Evolutionary conservation across 2,888 invertebrate genomes (phyloP).

Genomic region (Epirrita christyi): DNA sequence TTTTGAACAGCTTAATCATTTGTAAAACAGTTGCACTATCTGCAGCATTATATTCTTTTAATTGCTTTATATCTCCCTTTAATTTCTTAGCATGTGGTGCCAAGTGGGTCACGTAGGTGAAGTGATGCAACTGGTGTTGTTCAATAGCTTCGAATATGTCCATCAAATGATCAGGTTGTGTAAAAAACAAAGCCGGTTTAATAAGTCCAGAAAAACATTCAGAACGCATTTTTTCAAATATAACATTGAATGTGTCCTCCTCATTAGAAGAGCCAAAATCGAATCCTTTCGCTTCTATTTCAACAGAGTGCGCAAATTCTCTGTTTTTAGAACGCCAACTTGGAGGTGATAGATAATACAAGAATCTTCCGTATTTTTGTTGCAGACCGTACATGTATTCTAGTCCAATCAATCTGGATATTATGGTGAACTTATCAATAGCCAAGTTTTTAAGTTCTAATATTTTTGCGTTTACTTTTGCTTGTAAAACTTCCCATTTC

Average conservation of each 20-base stretch:
- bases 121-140: conserved; percentile 86
- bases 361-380: conserved; percentile 87
- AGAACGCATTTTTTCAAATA: conserved; percentile 77
- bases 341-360: conserved; percentile 87
- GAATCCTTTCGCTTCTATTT: conserved; percentile 76
- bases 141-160: conserved; percentile 85
- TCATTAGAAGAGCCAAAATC: conserved; percentile 65
- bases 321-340: conserved; percentile 84
- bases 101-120: conserved; percentile 85
- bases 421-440: conserved; percentile 59
- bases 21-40: conserved; percentile 55
- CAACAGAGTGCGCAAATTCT: conserved; percentile 71
- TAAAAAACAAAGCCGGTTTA: conserved; percentile 84
- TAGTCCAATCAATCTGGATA: conserved; percentile 81
- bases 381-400: conserved; percentile 86
- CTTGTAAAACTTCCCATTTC: conserved; percentile 76
- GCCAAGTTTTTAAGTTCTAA: conserved; percentile 74
- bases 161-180: conserved; percentile 80
- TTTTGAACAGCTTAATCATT: conserved; percentile 60
- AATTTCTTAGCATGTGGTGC: conserved; percentile 80
- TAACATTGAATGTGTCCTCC: conserved; percentile 67
- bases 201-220: conserved; percentile 66
- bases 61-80: conserved; percentile 68
- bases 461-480: conserved; percentile 68
- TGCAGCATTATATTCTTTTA: conserved; percentile 67